phyloP scores from a whole-genome alignment of 2,113 vertebrate genomes.

The Tragelaphus imberbis region DNA sequence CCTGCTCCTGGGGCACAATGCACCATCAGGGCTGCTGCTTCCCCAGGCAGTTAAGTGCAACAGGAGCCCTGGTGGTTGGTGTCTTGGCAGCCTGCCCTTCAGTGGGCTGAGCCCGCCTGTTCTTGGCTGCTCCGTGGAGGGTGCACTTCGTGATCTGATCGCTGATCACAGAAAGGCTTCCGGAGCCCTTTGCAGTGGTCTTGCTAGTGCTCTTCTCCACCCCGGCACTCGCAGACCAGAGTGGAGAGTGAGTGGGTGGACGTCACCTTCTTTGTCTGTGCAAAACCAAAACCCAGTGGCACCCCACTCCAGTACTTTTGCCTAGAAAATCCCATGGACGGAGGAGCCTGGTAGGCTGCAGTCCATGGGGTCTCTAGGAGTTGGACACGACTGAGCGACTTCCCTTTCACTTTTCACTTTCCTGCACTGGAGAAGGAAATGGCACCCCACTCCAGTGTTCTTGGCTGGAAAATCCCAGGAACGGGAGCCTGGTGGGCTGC shows the following conservation, averaged over 20 bases:
- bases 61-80: neutral
- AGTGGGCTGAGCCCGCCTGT: neutral
- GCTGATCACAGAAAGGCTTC: neutral
- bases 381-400: no score
- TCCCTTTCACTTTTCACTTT: no score
- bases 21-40: neutral
- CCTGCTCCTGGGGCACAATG: accelerated
- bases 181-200: neutral
- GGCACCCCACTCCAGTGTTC: no score
- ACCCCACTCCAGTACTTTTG: no score
- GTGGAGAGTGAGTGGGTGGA: neutral
- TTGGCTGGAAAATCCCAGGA: no score
- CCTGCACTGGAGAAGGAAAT: no score
- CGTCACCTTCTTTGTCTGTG: neutral
- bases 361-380: no score
- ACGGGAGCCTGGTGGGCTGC: no score
- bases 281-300: neutral
- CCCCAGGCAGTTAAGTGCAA: neutral
- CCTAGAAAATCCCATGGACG: no score
- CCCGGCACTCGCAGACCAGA: neutral
- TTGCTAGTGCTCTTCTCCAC: neutral
- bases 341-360: no score
- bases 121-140: neutral
- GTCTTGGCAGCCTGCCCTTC: neutral
- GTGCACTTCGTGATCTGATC: accelerated